These are phyloP conservation scores for Andricus quercusramuli DNA, from an alignment of 2,888 invertebrate genomes.

Conservation along the genomic window DNA sequence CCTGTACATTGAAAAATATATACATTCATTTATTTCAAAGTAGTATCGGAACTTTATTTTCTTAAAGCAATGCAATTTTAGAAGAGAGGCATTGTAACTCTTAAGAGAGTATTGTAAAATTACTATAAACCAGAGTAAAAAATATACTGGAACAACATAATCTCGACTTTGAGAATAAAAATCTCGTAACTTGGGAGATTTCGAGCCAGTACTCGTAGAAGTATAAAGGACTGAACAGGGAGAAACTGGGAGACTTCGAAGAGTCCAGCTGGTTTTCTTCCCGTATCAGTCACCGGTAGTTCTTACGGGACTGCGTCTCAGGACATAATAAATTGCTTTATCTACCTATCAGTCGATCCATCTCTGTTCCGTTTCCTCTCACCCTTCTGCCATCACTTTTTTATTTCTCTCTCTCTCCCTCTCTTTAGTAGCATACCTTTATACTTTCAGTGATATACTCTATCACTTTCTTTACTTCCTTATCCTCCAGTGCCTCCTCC, in stretches of 20 bases:
- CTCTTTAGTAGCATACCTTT: neutral
- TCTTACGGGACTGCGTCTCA: conserved; percentile 10
- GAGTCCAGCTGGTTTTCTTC: conserved; percentile 27
- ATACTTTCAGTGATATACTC: conserved; percentile 5
- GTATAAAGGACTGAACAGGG: neutral
- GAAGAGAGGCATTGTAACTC: too few species aligned
- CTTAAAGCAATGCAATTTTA: too few species aligned
- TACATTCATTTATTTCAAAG: too few species aligned
- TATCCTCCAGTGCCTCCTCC: neutral
- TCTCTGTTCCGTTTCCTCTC: neutral
- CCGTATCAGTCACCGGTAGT: conserved; percentile 18
- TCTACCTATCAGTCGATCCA: conserved; percentile 21
- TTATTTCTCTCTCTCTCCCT: neutral
- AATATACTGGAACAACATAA: too few species aligned
- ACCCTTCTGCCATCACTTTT: neutral
- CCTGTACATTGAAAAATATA: too few species aligned
- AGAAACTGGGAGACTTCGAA: neutral
- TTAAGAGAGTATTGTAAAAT: too few species aligned
- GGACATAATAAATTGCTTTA: conserved; percentile 40
- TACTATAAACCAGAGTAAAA: too few species aligned
- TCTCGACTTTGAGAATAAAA: conserved; percentile 10
- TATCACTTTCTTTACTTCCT: conserved; percentile 18
- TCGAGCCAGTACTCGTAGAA: neutral
- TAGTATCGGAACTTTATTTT: too few species aligned
- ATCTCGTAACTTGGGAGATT: conserved; percentile 19